These are phyloP conservation scores for Lysandra bellargus DNA, from an alignment of 2,888 invertebrate genomes.

Conservation along the genomic window DNA sequence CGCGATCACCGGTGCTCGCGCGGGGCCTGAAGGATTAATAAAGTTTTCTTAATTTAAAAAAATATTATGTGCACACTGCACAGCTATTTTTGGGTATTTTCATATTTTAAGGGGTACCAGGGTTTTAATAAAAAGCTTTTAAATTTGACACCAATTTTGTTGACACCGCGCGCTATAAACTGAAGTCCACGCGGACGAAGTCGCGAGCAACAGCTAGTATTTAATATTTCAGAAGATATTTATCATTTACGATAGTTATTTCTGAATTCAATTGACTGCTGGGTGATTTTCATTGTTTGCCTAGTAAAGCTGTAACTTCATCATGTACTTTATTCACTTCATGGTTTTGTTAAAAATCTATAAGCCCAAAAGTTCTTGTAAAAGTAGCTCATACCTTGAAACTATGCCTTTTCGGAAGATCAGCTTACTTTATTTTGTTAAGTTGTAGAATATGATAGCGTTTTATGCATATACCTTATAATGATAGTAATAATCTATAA, in stretches of 20 bases:
- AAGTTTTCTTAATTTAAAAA: no score
- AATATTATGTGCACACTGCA: no score
- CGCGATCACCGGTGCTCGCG: no score
- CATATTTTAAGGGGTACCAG: no score
- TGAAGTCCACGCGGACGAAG: no score
- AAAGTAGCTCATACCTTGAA: background rate
- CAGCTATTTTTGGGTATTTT: no score
- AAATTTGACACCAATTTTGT: no score
- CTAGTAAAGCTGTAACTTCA: no score
- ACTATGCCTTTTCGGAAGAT: background rate
- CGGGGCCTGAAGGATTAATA: no score
- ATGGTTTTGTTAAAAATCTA: background rate
- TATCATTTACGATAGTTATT: background rate
- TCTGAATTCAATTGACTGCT: background rate
- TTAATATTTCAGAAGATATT: background rate
- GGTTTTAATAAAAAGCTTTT: no score
- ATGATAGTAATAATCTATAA: background rate
- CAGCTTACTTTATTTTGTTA: background rate
- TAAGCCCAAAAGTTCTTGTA: background rate
- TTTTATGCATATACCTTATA: background rate
- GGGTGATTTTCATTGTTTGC: background rate
- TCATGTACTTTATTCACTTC: background rate
- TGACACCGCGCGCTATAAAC: no score
- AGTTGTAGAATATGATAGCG: background rate
- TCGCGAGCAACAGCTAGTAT: no score